These are phyloP conservation scores for Tachyglossus aculeatus DNA, from an alignment of 2,797 vertebrate genomes.

Conservation along the genomic window DNA sequence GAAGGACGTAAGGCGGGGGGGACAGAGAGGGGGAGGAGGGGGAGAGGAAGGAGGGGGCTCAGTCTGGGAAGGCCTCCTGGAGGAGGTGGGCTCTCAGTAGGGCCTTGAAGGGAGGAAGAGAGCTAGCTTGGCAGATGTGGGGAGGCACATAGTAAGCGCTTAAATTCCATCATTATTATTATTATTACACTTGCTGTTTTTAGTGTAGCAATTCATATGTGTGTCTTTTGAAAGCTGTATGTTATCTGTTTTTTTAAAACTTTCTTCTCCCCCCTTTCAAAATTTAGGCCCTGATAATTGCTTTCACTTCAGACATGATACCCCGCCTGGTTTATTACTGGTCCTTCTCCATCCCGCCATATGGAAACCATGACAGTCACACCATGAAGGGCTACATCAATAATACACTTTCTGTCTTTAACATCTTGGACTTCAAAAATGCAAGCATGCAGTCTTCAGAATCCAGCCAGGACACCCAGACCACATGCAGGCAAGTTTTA, in stretches of 20 bases:
- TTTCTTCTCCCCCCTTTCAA: constrained; percentile 23
- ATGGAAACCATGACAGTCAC: constrained; percentile 68
- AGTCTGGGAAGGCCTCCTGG: too few species aligned
- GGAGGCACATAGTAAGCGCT: too few species aligned
- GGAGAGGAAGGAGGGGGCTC: too few species aligned
- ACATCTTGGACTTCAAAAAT: constrained; percentile 77
- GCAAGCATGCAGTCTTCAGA: constrained; percentile 68
- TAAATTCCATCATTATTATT: too few species aligned
- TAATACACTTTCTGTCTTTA: constrained; percentile 87
- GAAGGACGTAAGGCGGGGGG: too few species aligned
- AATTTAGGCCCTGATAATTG: constrained; percentile 91
- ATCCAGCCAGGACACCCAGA: constrained; percentile 67
- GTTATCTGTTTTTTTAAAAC: constrained; percentile 11
- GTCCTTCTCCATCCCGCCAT: constrained; percentile 89
- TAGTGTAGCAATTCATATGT: constrained; percentile 5
- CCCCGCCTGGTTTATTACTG: constrained; percentile 95
- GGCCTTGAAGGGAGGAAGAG: too few species aligned
- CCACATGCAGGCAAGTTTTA: constrained; percentile 85
- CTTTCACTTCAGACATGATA: constrained; percentile 96
- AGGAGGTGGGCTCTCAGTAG: too few species aligned
- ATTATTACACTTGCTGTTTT: constrained; percentile 55
- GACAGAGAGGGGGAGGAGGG: too few species aligned
- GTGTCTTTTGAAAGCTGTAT: too few species aligned
- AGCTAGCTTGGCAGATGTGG: too few species aligned
- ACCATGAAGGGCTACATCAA: constrained; percentile 93